Percentiles rank a stretch among this genome's conserved stretches.
Conservation (phyloP, 2,888 invertebrate genomes). For the Flabesymbios commensalis region DNA sequence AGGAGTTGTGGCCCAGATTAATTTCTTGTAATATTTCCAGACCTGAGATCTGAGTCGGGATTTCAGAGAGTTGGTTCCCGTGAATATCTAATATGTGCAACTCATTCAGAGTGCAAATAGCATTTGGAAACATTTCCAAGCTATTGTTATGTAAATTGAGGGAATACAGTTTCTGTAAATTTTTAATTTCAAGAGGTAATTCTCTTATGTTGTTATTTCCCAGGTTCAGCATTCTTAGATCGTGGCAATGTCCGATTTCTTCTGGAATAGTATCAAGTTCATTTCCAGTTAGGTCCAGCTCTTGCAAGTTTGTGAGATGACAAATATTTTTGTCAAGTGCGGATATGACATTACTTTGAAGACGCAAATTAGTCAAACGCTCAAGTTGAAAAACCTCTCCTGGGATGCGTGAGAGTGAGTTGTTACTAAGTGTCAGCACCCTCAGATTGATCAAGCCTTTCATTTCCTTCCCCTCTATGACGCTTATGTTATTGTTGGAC, state of each 20-base stretch:
- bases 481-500: slow-evolving; percentile 47
- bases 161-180: slow-evolving; percentile 45
- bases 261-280: slow-evolving; percentile 45
- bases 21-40: slow-evolving; percentile 45
- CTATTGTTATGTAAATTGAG: slow-evolving; percentile 48
- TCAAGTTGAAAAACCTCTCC: slow-evolving; percentile 41
- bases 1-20: slow-evolving; percentile 44
- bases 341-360: slow-evolving; percentile 48
- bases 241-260: slow-evolving; percentile 49
- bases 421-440: slow-evolving; percentile 50
- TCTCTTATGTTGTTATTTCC: slow-evolving; percentile 44
- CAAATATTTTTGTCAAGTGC: slow-evolving; percentile 47
- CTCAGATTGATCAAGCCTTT: slow-evolving; percentile 41
- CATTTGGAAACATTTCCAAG: slow-evolving; percentile 45
- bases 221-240: slow-evolving; percentile 46
- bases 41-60: slow-evolving; percentile 49
- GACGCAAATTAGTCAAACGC: slow-evolving; percentile 43
- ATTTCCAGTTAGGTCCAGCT: slow-evolving; percentile 51
- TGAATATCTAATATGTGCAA: slow-evolving; percentile 39
- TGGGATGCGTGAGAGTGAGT: slow-evolving; percentile 45
- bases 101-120: slow-evolving; percentile 42
- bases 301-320: slow-evolving; percentile 46
- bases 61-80: slow-evolving; percentile 41
- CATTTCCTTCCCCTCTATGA: slow-evolving; percentile 45
- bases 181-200: slow-evolving; percentile 52